These are phyloP conservation scores for Drosophila pallidifrons DNA, from an alignment of 1,140 invertebrate genomes.

Conservation along the genomic window DNA sequence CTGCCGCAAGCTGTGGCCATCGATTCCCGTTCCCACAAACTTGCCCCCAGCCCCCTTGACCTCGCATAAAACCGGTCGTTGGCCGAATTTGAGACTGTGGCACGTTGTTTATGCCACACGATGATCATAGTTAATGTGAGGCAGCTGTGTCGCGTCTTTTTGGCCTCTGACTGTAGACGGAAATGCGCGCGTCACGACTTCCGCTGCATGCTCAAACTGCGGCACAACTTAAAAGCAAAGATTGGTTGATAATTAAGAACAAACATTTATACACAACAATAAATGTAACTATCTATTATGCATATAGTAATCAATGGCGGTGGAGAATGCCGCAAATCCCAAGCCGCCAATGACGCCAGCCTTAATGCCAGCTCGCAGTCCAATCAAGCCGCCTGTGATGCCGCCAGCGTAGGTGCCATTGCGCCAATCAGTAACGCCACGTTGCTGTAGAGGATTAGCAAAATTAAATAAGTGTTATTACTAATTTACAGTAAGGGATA, in stretches of 20 bases:
- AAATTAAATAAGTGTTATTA: not conserved
- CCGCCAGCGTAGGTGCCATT: slow-evolving; percentile 98
- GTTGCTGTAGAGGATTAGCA: slow-evolving; percentile 87
- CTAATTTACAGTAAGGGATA: not conserved
- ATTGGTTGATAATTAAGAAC: slow-evolving; percentile 54
- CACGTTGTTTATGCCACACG: slow-evolving; percentile 66
- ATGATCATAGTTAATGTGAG: slow-evolving; percentile 64
- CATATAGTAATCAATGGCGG: slow-evolving; percentile 98
- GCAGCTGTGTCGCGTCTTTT: slow-evolving; percentile 47
- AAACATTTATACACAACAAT: slow-evolving; percentile 63
- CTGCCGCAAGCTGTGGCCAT: slow-evolving; percentile 52
- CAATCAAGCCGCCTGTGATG: slow-evolving; percentile 97
- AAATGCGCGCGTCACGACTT: slow-evolving; percentile 46
- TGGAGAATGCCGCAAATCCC: slow-evolving; percentile 98
- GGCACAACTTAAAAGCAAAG: slow-evolving; percentile 36
- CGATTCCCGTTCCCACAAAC: slow-evolving; percentile 73
- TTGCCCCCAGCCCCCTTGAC: slow-evolving; percentile 22
- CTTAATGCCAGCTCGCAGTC: slow-evolving; percentile 96
- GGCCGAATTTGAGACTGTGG: slow-evolving; percentile 72
- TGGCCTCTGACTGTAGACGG: slow-evolving; percentile 36
- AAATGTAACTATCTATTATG: slow-evolving; percentile 80
- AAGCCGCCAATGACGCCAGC: slow-evolving; percentile 96
- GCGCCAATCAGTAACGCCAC: slow-evolving; percentile 97
- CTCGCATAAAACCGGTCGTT: slow-evolving; percentile 61
- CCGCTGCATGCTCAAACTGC: slow-evolving; percentile 35